Base-by-base conservation (phyloP, 2,797 vertebrate genomes). In the Coreius guichenoti region DNA sequence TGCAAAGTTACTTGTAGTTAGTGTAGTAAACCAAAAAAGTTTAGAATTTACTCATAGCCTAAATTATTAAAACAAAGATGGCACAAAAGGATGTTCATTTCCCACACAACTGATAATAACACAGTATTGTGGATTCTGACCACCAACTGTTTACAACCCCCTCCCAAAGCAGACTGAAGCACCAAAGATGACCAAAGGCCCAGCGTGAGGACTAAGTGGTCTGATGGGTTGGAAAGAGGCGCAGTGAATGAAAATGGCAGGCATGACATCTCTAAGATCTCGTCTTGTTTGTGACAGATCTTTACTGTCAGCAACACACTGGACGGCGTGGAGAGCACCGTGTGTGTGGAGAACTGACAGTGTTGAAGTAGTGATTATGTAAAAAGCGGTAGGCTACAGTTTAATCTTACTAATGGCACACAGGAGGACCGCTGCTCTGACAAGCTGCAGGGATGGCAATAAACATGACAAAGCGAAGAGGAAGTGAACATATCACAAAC, bases 351-450 rank as follows among this genome's bases (percentile, higher is more conserved):
- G 39, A 77, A 51, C 79, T 69, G 85, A 75, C 70, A 61, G 33
- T 29, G 33, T 31, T 47, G n/a, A 70, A 83, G 70, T 29, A 49
- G 69, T 84, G 61, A 74, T 87, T 80, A 84, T 81, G 82, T 82
- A 74, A 72, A 84, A 81, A 80, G 58, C 31, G 5, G 47, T 75
- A 43, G 39, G 39, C 39, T 43, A 49, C 29, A 75, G 61, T 86
- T 83, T 88, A 88, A 88, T 86, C 81, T 83, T 73, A 74, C 68
- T 80, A 86, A 86, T 79, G 58, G 61, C 84, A 80, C 84, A 70
- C 33, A 65, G 29, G 33, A 82, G 81, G 80, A 23, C 56, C 29
- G 39, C 84, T 75, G 56, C 29, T 61, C 36, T 72, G 83, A 82
- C 51, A 82, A 82, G 79, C 83, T 68, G 68, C 79, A 82, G 73